phyloP scores from a whole-genome alignment of 1,140 invertebrate species.

The Aphis gossypii region DNA sequence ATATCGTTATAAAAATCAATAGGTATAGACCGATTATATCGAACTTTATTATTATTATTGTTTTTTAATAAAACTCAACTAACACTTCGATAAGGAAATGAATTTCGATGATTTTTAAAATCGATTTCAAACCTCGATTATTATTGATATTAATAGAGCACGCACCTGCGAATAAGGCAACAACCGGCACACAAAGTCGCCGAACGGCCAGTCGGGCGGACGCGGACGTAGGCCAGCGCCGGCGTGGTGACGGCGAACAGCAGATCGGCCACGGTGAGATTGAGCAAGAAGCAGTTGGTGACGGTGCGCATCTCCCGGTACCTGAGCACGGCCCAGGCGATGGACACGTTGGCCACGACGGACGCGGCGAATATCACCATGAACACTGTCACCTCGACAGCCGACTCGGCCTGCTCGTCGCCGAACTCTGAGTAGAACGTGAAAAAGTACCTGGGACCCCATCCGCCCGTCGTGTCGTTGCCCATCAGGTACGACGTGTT shows the following conservation, averaged over 20 bases:
- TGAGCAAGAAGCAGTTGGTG: conserved; percentile 78
- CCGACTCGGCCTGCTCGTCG: conserved; percentile 62
- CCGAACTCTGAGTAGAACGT: conserved; percentile 68
- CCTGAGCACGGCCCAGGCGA: conserved; percentile 65
- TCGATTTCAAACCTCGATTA: too few species aligned
- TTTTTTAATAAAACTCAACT: too few species aligned
- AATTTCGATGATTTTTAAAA: too few species aligned
- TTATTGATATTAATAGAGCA: background rate
- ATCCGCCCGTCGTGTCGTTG: conserved; percentile 63
- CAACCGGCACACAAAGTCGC: conserved; percentile 67
- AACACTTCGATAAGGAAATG: too few species aligned
- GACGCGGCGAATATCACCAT: conserved; percentile 65
- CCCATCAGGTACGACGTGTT: conserved; percentile 64
- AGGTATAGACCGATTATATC: too few species aligned
- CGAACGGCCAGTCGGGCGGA: conserved; percentile 68
- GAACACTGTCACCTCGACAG: conserved; percentile 64
- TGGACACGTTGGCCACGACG: conserved; percentile 65
- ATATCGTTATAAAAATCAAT: too few species aligned
- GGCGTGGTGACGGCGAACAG: conserved; percentile 69
- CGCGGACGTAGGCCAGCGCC: conserved; percentile 67
- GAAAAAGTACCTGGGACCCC: conserved; percentile 67
- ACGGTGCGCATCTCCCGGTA: conserved; percentile 77
- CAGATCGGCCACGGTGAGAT: conserved; percentile 74
- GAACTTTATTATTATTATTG: too few species aligned
- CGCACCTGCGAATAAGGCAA: conserved; percentile 70